Conservation (phyloP, 2,113 vertebrate species). For the Pipra filicauda region DNA sequence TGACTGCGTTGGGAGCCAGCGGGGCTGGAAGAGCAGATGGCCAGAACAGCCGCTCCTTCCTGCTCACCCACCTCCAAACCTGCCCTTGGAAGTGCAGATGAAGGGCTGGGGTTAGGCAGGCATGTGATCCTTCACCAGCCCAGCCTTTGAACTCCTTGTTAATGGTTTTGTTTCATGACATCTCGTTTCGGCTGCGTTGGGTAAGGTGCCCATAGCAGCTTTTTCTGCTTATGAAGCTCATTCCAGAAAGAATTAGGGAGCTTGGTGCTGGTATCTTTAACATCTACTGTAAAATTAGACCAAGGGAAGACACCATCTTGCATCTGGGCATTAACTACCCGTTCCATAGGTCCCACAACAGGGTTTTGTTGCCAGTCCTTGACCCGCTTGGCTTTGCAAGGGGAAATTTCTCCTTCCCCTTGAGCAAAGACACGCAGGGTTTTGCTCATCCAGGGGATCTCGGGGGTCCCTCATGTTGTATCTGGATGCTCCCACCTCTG, state of each 20-base stretch:
- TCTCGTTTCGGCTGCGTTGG: neutral
- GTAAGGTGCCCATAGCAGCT: neutral
- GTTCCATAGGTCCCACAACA: neutral
- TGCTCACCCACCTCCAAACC: neutral
- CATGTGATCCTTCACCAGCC: neutral
- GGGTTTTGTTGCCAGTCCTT: neutral
- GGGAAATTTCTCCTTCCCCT: neutral
- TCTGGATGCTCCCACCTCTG: neutral
- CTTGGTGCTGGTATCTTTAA: neutral
- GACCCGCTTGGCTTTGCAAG: neutral
- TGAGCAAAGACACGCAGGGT: neutral
- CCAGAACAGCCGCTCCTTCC: neutral
- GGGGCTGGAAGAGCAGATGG: neutral
- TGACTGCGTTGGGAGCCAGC: accelerated
- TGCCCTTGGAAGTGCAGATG: neutral
- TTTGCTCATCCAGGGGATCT: neutral
- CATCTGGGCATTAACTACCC: neutral
- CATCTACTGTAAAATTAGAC: neutral
- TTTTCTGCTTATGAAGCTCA: neutral
- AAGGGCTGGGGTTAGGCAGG: neutral
- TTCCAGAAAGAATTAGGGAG: neutral
- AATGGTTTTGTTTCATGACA: neutral
- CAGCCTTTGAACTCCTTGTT: neutral
- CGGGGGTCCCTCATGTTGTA: accelerated
- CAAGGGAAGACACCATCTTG: neutral